phyloP scores from a whole-genome alignment of 2,888 invertebrate genomes.

The Lucinisca nassula region DNA sequence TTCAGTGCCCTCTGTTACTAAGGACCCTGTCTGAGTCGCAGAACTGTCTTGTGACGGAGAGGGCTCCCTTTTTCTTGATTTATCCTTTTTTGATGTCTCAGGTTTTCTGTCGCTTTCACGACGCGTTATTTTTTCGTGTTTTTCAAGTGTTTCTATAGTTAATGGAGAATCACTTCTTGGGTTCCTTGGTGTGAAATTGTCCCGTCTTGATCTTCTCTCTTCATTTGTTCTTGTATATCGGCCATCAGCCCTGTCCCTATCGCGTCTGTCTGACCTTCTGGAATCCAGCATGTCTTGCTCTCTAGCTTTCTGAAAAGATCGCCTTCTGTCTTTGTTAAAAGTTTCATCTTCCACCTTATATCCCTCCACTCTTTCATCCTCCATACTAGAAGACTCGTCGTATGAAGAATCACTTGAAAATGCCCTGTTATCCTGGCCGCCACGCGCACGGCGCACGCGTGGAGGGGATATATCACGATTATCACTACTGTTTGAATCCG shows the following conservation, averaged over 20 bases:
- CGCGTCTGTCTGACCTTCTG: conserved; percentile 31
- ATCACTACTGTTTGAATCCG: conserved; percentile 56
- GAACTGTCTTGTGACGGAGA: conserved; percentile 60
- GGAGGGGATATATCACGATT: conserved; percentile 66
- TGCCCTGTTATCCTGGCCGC: conserved; percentile 57
- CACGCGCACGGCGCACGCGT: conserved; percentile 62
- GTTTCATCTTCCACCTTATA: conserved; percentile 58
- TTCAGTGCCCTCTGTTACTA: conserved; percentile 59
- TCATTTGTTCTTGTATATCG: conserved; percentile 32
- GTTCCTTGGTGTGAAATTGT: conserved; percentile 61
- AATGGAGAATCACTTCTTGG: conserved; percentile 69
- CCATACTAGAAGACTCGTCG: conserved; percentile 66
- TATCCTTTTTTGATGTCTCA: conserved; percentile 31
- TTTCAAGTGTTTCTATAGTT: conserved; percentile 60
- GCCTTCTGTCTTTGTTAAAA: conserved; percentile 29
- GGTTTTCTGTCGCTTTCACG: conserved; percentile 44
- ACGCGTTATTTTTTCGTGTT: conserved; percentile 63
- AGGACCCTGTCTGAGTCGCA: conserved; percentile 51
- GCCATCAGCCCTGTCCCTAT: conserved; percentile 14
- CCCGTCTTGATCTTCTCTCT: conserved; percentile 54
- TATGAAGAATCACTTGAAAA: conserved; percentile 65
- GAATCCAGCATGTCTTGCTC: conserved; percentile 21
- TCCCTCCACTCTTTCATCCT: conserved; percentile 53
- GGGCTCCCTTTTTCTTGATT: conserved; percentile 42
- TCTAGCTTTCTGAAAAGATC: conserved; percentile 50